Evolutionary conservation across 1,140 invertebrate genomes (phyloP), one percentile per base, ranked within the genome.

Genomic region (Aphis craccivora): DNA sequence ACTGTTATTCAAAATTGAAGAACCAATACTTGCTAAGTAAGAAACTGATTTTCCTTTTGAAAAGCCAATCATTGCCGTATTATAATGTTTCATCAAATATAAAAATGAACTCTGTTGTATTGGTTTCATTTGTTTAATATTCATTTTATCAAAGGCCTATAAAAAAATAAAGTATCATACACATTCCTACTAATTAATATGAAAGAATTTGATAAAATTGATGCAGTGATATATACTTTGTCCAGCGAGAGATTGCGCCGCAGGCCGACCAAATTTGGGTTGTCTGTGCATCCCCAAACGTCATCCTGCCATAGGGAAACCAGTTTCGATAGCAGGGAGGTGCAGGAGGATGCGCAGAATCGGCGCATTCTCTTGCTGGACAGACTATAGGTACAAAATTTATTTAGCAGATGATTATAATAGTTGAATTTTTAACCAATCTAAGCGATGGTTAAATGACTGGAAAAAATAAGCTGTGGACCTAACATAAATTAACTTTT

Each of bases 41-140:
- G 76, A 93, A 84, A 43, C 20, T 22, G 91, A 93, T 93, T 93
- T 93, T 84, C 91, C 91, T 93, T 86, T 93, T 86, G 91, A 86
- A 93, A 55, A 93, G 0, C 91, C 91, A 43, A 93, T 43, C 81
- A 93, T 93, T 55, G 91, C 76, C 8, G 23, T 40, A 84, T 93
- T 93, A 40, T 86, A 43, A 1, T 93, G 84, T 9, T 53, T 93
- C 81, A 55, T 86, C 11, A 93, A 84, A 55, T 93, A 86, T 43
- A 53, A 53, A 37, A 93, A 84, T 40, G 91, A 86, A 84, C 60
- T 84, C 55, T 93, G 81, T 43, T 93, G 91, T 37, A 93, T 53
- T 20, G 91, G 91, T 86, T 23, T 40, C 81, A 93, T 93, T 86
- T 8, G 45, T 40, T 37, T 93, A 43, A 93, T 83, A 40, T 53